phyloP scores from a whole-genome alignment of 2,888 invertebrate genomes.

The Athalia rosae region DNA sequence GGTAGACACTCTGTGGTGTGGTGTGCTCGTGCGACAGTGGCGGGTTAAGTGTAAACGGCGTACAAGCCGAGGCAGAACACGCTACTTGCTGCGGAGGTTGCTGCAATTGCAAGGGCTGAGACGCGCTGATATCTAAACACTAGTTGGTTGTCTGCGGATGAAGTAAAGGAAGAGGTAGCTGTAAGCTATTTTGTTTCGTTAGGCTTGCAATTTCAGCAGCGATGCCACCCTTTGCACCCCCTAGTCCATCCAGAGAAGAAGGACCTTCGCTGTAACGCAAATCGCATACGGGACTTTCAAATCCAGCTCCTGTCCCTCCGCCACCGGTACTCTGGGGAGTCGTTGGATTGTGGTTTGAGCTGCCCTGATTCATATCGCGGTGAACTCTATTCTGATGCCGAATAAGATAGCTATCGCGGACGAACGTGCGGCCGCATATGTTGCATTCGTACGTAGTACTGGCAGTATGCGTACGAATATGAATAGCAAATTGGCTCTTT shows the following conservation, averaged over 20 bases:
- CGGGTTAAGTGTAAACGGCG: constrained; percentile 64
- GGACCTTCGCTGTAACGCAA: constrained; percentile 71
- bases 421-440: constrained; percentile 84
- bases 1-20: constrained; percentile 69
- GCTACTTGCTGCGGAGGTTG: constrained; percentile 63
- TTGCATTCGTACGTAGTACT: constrained; percentile 84
- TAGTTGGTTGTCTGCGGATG: constrained; percentile 73
- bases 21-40: constrained; percentile 51
- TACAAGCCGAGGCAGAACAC: constrained; percentile 62
- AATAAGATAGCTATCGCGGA: constrained; percentile 86
- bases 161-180: constrained; percentile 71
- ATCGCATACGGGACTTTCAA: constrained; percentile 72
- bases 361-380: constrained; percentile 73
- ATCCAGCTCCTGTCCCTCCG: constrained; percentile 68
- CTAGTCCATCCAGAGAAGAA: constrained; percentile 68
- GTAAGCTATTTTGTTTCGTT: constrained; percentile 71
- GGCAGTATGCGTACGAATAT: constrained; percentile 84
- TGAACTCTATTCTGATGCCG: constrained; percentile 86
- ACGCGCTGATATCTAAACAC: constrained; percentile 69
- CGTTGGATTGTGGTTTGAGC: constrained; percentile 69
- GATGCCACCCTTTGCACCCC: constrained; percentile 64
- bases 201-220: constrained; percentile 70
- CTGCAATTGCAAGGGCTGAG: constrained; percentile 61
- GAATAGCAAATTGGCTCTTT: constrained; percentile 84
- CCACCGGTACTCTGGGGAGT: constrained; percentile 69